Percentiles rank a stretch among this genome's conserved stretches.
Conservation (phyloP, 2,797 vertebrate species). For the Phyllotis vaccarum region DNA sequence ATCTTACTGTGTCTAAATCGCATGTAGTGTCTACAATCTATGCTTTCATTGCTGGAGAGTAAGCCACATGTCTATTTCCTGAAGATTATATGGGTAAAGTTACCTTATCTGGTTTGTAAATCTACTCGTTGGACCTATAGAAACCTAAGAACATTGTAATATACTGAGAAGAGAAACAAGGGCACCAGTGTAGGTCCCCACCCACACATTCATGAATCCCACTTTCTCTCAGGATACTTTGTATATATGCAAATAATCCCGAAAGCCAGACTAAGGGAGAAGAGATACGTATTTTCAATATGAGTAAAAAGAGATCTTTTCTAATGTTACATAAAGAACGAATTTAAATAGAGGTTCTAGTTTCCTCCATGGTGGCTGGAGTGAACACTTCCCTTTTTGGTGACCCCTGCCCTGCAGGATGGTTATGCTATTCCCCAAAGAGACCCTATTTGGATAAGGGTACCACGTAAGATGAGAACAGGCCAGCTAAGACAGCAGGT, state of each 20-base stretch:
- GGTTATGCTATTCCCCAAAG: not conserved
- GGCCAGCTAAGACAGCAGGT: fast-evolving
- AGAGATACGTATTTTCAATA: not conserved
- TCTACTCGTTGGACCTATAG: not conserved
- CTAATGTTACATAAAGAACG: not conserved
- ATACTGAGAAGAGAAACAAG: conserved; percentile 4
- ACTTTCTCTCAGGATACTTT: not conserved
- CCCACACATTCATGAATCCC: not conserved
- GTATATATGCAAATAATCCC: not conserved
- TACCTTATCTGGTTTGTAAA: conserved; percentile 1
- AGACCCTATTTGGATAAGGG: not conserved
- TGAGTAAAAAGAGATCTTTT: not conserved
- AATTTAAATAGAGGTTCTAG: not conserved
- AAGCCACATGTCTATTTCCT: not conserved
- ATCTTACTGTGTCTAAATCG: not conserved
- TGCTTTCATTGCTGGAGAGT: not conserved
- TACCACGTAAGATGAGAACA: not conserved
- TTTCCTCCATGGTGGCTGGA: not conserved
- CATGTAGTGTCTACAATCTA: not conserved
- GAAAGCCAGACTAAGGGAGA: not conserved
- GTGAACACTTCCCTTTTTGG: fast-evolving
- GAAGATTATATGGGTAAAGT: conserved; percentile 27
- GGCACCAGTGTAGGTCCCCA: not conserved
- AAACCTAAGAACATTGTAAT: not conserved
- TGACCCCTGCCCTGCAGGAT: not conserved